phyloP scores from a whole-genome alignment of 2,888 invertebrate genomes.

The Clivina fossor region DNA sequence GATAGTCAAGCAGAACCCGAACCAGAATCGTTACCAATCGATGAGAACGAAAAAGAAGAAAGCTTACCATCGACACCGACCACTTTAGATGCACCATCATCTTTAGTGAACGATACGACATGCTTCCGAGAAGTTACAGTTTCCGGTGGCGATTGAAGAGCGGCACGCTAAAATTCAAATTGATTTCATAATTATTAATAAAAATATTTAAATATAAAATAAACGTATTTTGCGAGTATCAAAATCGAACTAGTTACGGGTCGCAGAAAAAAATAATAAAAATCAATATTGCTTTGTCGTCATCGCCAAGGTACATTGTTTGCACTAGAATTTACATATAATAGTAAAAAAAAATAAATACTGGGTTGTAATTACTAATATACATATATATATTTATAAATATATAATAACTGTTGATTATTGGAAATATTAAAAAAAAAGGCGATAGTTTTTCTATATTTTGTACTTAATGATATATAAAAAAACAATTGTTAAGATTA shows the following conservation, averaged over 20 bases:
- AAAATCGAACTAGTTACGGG: slow-evolving; percentile 10
- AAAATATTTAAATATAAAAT: neutral
- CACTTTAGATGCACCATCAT: slow-evolving; percentile 51
- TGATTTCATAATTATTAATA: neutral
- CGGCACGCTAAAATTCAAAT: too few species aligned
- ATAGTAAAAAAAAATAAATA: slow-evolving; percentile 9
- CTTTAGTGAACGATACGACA: slow-evolving; percentile 49
- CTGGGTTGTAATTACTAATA: slow-evolving; percentile 33
- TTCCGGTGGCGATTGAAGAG: slow-evolving; percentile 58
- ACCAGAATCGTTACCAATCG: slow-evolving; percentile 35
- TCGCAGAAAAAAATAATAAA: slow-evolving; percentile 10
- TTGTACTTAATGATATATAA: slow-evolving; percentile 42
- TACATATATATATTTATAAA: slow-evolving; percentile 34
- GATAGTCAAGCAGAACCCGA: slow-evolving; percentile 37
- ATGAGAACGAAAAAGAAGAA: slow-evolving; percentile 43
- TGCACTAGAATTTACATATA: slow-evolving; percentile 23
- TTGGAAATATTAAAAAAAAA: slow-evolving; percentile 32
- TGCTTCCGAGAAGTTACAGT: slow-evolving; percentile 58
- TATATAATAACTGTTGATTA: slow-evolving; percentile 35
- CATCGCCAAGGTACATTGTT: slow-evolving; percentile 32
- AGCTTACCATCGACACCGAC: slow-evolving; percentile 54
- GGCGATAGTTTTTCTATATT: slow-evolving; percentile 53
- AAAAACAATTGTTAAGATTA: slow-evolving; percentile 42
- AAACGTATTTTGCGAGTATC: neutral
- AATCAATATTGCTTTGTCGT: slow-evolving; percentile 26